These are phyloP conservation scores for Sebastes trivittatus DNA, from an alignment of 2,797 vertebrate genomes.

Conservation along the genomic window DNA sequence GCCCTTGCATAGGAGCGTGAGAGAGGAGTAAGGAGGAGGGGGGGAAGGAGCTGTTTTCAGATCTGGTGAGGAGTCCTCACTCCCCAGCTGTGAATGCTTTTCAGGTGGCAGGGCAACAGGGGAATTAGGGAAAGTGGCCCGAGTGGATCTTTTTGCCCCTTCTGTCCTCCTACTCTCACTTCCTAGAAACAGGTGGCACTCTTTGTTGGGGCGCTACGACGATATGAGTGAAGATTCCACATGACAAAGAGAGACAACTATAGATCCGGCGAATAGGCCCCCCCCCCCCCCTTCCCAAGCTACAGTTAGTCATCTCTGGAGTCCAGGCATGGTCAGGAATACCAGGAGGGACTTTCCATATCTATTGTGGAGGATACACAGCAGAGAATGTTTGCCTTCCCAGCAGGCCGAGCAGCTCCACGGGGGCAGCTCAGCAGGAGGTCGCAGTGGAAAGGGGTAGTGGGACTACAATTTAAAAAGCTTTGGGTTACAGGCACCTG, in stretches of 20 bases:
- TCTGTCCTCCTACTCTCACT: conserved; percentile 51
- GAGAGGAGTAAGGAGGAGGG: conserved; percentile 13
- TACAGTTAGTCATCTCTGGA: conserved; percentile 46
- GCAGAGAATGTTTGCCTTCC: conserved; percentile 76
- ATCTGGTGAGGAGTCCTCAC: not conserved
- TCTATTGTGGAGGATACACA: conserved; percentile 67
- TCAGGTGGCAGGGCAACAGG: conserved; percentile 25
- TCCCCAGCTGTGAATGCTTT: conserved; percentile 40
- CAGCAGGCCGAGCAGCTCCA: conserved; percentile 69
- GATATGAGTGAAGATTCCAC: conserved; percentile 46
- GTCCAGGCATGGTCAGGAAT: conserved; percentile 55
- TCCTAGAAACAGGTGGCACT: conserved; percentile 66
- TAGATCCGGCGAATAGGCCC: conserved; percentile 28
- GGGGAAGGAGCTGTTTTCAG: not conserved
- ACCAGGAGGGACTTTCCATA: conserved; percentile 63
- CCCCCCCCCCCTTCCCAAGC: not conserved
- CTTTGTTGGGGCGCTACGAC: conserved; percentile 34
- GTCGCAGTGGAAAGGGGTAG: conserved; percentile 7
- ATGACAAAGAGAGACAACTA: conserved; percentile 60
- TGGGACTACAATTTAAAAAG: conserved; percentile 56
- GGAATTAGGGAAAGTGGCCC: conserved; percentile 39
- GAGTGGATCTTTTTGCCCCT: conserved; percentile 11
- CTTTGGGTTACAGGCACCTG: conserved; percentile 62
- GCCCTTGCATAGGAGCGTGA: conserved; percentile 15
- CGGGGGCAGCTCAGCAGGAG: conserved; percentile 50